Evolutionary conservation across 2,888 invertebrate genomes (phyloP), one percentile per base, ranked within the genome.

Genomic region (Toxonevra muliebris): DNA sequence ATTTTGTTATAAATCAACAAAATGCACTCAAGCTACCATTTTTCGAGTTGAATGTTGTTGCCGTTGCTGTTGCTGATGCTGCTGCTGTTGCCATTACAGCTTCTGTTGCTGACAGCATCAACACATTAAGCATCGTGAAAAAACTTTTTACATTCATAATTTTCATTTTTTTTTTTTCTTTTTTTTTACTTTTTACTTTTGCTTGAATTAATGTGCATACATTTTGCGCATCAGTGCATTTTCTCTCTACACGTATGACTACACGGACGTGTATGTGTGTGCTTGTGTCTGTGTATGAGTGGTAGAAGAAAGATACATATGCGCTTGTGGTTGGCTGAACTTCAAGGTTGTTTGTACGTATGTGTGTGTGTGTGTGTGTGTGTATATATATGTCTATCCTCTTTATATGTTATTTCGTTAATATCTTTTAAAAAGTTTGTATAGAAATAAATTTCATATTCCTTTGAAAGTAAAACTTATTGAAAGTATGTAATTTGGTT

Each of bases 1-100:
- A 80, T 79, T 79, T 79, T 80, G 80, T 79, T 80, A 79, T 79
- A 79, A 79, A 79, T 79, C 79, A 79, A 79, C 76, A 75, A 80
- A 79, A 77, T 80, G 79, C 80, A 79, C n/a, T 41, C 48, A 48
- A 15, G 48, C 48, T 13, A 13, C 15, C 5, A 30, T 30, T 30
- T 30, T 30, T 2, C 30, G 30, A 30, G 30, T 4, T 4, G 30
- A 30, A 30, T 30, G 30, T 30, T 48, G 48, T 48, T 48, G 3
- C 15, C 11, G 4, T 5, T 10, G 48, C 15, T 48, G 48, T 10
- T 10, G 48, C 15, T 48, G 10, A 48, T 8, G 48, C 15, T 8
- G 48, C 48, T n/a, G 48, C 48, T n/a, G 48, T 30, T 48, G 48
- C 48, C 13, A 17, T 41, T 66, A 70, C 74, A 73, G 73, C 76